phyloP scores from a whole-genome alignment of 2,113 vertebrate species.

The Pelodiscus sinensis region DNA sequence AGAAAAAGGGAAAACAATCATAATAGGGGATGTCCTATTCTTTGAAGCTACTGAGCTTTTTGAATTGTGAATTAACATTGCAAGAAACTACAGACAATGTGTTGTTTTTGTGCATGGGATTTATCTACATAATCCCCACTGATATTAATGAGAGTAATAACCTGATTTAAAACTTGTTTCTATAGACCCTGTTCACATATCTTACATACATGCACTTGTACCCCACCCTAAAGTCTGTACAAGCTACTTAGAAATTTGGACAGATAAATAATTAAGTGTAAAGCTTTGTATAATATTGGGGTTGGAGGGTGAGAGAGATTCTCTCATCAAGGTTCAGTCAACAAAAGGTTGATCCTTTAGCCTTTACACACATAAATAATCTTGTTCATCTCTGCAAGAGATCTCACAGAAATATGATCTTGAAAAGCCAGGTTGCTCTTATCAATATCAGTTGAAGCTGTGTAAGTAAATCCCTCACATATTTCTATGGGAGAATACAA shows the following conservation, averaged over 20 bases:
- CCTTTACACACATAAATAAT: neutral
- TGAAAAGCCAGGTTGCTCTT: neutral
- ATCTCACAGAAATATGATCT: neutral
- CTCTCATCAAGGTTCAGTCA: neutral
- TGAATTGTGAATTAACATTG: neutral
- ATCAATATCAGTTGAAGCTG: neutral
- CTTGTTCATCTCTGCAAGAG: neutral
- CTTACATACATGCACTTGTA: neutral
- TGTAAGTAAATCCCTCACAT: neutral
- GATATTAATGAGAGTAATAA: neutral
- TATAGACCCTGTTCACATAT: neutral
- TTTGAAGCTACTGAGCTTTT: neutral
- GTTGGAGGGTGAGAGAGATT: neutral
- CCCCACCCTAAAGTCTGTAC: neutral
- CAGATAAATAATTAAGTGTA: neutral
- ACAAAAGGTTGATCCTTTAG: neutral
- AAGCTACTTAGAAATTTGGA: neutral
- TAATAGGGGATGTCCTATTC: neutral
- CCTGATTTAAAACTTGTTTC: neutral
- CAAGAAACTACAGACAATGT: neutral
- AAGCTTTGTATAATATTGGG: rapidly evolving
- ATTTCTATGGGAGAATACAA: neutral
- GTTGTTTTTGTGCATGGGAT: neutral
- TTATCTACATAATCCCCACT: neutral
- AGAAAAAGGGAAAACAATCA: neutral